Percentiles rank a stretch among this genome's conserved stretches.
Conservation (phyloP, 2,113 vertebrate genomes). For the Bufo gargarizans region DNA sequence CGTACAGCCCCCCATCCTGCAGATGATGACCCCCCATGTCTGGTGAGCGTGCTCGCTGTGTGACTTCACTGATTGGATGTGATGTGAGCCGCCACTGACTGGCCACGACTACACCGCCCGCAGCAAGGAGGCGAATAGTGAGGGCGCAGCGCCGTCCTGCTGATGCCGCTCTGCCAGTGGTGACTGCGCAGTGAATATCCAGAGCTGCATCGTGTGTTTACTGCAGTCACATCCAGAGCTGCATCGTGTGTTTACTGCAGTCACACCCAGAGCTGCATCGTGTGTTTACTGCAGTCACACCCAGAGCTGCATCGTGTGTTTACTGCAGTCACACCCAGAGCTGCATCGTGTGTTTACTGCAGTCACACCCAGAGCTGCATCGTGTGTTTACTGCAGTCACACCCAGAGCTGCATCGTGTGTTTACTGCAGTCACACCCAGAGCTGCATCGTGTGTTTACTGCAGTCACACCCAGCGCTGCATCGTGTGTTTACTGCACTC, state of each 20-base stretch:
- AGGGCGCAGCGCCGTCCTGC: neutral
- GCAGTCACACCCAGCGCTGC: neutral
- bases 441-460: neutral
- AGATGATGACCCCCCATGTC: neutral
- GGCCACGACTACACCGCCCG: neutral
- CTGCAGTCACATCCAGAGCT: neutral
- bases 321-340: neutral
- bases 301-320: no score
- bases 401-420: no score
- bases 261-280: neutral
- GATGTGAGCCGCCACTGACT: neutral
- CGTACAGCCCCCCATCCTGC: no score
- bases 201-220: no score
- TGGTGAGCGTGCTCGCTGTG: neutral
- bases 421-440: neutral
- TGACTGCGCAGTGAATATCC: no score
- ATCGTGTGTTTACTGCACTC: neutral
- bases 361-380: neutral
- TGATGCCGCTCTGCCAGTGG: no score
- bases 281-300: neutral
- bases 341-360: neutral
- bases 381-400: no score
- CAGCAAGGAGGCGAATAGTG: neutral
- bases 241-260: neutral
- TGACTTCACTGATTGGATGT: neutral